These are phyloP conservation scores for Morelia viridis DNA, from an alignment of 2,797 vertebrate species.

Conservation along the genomic window DNA sequence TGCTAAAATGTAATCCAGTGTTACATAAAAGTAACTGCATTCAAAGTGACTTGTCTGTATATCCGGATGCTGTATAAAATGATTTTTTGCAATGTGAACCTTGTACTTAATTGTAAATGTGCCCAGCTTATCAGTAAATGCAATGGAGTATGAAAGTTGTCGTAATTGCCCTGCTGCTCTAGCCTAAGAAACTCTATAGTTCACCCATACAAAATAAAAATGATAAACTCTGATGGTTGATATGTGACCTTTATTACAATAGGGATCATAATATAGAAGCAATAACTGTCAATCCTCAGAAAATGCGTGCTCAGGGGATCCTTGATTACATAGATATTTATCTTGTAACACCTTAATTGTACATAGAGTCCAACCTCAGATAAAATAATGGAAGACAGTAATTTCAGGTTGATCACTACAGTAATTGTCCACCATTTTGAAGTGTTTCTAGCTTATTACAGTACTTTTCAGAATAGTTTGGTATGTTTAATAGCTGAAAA, in stretches of 20 bases:
- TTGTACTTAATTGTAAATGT: conserved; percentile 66
- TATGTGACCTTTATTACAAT: background rate
- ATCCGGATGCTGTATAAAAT: conserved; percentile 56
- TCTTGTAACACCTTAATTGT: background rate
- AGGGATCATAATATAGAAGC: background rate
- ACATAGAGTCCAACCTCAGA: background rate
- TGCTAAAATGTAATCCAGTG: conserved; percentile 36
- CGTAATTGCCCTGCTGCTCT: conserved; percentile 57
- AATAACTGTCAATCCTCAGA: background rate
- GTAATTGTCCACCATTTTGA: background rate
- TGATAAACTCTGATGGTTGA: conserved; percentile 51
- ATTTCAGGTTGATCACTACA: background rate
- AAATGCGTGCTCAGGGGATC: background rate
- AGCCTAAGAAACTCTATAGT: conserved; percentile 54
- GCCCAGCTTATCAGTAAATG: conserved; percentile 44
- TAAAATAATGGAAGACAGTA: background rate
- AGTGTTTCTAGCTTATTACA: too few species aligned
- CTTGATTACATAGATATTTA: background rate
- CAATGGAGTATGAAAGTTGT: conserved; percentile 62
- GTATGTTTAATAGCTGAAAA: background rate
- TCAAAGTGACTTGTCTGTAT: conserved; percentile 55
- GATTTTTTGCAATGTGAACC: conserved; percentile 56
- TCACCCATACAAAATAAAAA: conserved; percentile 66
- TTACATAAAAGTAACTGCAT: conserved; percentile 51
- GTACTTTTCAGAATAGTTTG: background rate